phyloP scores from a whole-genome alignment of 2,888 invertebrate species.

The Tetrapedia diversipes region DNA sequence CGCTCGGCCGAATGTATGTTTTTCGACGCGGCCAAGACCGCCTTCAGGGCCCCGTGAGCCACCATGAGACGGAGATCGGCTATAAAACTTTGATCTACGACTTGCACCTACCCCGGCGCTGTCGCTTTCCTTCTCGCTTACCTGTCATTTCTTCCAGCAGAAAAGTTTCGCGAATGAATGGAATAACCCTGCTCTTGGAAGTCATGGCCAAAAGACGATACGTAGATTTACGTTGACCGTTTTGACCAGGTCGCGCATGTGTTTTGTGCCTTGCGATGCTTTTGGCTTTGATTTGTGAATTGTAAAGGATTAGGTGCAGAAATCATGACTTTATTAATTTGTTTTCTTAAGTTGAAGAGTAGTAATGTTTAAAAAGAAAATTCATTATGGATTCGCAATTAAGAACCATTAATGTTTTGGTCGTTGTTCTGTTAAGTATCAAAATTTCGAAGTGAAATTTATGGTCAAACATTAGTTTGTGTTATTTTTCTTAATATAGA shows the following conservation, averaged over 20 bases:
- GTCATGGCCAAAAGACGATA: neutral
- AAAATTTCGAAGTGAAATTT: too few relatives aligned
- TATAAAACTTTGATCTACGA: constrained; percentile 69
- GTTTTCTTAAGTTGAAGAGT: too few relatives aligned
- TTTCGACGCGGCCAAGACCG: constrained; percentile 61
- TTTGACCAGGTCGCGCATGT: neutral
- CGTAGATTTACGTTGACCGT: constrained; percentile 21
- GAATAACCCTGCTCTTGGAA: constrained; percentile 1
- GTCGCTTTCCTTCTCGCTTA: constrained; percentile 32
- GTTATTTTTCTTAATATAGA: neutral
- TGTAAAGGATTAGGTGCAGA: neutral
- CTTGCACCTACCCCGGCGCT: constrained; percentile 43
- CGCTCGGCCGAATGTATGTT: constrained; percentile 67
- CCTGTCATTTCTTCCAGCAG: constrained; percentile 38
- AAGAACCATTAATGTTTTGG: too few relatives aligned
- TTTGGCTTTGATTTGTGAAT: neutral
- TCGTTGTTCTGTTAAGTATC: too few relatives aligned
- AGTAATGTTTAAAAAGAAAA: too few relatives aligned
- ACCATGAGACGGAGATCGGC: constrained; percentile 56
- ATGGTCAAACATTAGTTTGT: too few relatives aligned
- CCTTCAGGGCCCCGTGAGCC: constrained; percentile 51
- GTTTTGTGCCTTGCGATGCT: neutral
- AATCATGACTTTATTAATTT: neutral
- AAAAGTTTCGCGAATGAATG: constrained; percentile 18
- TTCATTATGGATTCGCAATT: too few relatives aligned